These are phyloP conservation scores for Labroides dimidiatus DNA, from an alignment of 2,797 vertebrate species.

Conservation along the genomic window DNA sequence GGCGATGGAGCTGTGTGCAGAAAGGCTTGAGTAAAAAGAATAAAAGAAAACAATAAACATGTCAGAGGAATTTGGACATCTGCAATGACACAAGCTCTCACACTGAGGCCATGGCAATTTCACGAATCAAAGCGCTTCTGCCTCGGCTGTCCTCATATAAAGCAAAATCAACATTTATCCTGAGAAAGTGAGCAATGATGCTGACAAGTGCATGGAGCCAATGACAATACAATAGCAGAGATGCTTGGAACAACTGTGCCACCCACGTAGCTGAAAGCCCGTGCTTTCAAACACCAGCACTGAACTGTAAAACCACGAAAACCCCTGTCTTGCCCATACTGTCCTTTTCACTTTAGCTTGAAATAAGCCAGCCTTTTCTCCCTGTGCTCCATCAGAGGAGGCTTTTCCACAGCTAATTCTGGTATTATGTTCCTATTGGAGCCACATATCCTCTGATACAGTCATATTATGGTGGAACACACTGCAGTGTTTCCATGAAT, in stretches of 20 bases:
- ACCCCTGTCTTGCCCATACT: constrained; percentile 94
- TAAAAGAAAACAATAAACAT: constrained; percentile 88
- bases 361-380: constrained; percentile 86
- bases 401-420: constrained; percentile 76
- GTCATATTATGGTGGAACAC: constrained; percentile 52
- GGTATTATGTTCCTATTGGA: constrained; percentile 66
- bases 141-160: constrained; percentile 90
- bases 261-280: constrained; percentile 98
- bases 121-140: constrained; percentile 85
- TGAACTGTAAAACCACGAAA: constrained; percentile 96
- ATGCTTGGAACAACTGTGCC: constrained; percentile 94
- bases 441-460: constrained; percentile 55
- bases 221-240: constrained; percentile 94
- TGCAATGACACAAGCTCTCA: constrained; percentile 85
- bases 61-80: constrained; percentile 90
- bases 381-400: constrained; percentile 57
- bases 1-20: constrained; percentile 41
- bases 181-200: constrained; percentile 95
- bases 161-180: constrained; percentile 98
- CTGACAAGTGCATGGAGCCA: constrained; percentile 96
- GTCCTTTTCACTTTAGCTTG: constrained; percentile 92
- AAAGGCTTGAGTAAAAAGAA: constrained; percentile 56
- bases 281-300: constrained; percentile 94
- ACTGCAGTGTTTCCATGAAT: constrained; percentile 73
- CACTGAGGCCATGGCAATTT: constrained; percentile 55